Conservation (phyloP, 2,113 vertebrate genomes). For the Gasterosteus aculeatus region DNA sequence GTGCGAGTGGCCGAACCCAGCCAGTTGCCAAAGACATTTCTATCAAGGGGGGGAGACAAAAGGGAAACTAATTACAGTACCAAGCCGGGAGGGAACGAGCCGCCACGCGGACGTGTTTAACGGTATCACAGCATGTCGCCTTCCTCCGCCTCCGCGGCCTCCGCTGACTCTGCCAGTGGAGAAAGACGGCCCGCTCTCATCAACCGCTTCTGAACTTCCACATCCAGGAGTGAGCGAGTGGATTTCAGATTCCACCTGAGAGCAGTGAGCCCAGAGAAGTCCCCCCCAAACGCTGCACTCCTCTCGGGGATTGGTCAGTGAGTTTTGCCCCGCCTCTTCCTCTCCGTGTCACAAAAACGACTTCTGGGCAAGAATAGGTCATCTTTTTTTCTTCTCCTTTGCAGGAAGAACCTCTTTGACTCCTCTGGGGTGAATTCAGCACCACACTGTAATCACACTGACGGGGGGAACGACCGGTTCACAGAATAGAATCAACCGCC, state of each 20-base stretch:
- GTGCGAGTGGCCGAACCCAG: slow-evolving; percentile 8
- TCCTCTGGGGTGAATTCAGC: slow-evolving; percentile 38
- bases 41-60: slow-evolving; percentile 35
- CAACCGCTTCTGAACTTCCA: slow-evolving; percentile 21
- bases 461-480: slow-evolving; percentile 70
- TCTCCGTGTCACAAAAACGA: slow-evolving; percentile 17
- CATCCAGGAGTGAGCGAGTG: slow-evolving; percentile 1
- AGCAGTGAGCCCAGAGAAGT: neutral
- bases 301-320: slow-evolving; percentile 15
- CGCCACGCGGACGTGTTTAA: slow-evolving; percentile 37
- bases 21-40: slow-evolving; percentile 27
- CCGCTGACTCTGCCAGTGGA: slow-evolving; percentile 25
- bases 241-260: neutral
- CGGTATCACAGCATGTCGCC: slow-evolving; percentile 27
- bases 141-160: slow-evolving; percentile 25
- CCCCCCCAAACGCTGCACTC: neutral
- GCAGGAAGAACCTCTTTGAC: slow-evolving; percentile 53
- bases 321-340: slow-evolving; percentile 29
- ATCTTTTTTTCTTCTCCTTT: slow-evolving; percentile 10
- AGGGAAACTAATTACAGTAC: slow-evolving; percentile 44
- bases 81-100: slow-evolving; percentile 5
- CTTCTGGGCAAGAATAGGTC: neutral
- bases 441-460: slow-evolving; percentile 49
- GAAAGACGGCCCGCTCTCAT: slow-evolving; percentile 8
- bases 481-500: slow-evolving; percentile 63